Evolutionary conservation across 1,140 invertebrate genomes (phyloP), one percentile per base, ranked within the genome.

Genomic region (Chionoecetes opilio): DNA sequence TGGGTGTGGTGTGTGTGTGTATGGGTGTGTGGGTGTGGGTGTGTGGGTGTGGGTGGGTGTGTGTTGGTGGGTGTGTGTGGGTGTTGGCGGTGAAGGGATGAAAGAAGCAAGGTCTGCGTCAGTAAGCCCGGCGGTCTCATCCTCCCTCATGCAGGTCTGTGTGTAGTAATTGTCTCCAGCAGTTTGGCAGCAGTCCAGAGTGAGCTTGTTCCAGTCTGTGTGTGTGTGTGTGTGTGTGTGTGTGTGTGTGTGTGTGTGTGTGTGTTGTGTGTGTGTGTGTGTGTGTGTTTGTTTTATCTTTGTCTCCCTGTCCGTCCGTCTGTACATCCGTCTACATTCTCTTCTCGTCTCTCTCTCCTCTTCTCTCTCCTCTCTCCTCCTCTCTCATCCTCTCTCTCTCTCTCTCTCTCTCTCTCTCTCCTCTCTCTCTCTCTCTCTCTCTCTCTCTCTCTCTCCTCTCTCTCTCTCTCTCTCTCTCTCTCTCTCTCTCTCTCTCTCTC

Each of bases 91-190:
- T 53, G 46, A 9, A 53, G 46, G 46, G 11, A 14, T 53, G 46
- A 53, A 17, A 53, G 46, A 17, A 53, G 46, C 46, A 14, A 53
- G 46, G 46, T 9, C 46, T 17, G n/a, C n/a, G 63, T 75, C 63
- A 75, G 21, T 17, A 75, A 75, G 63, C 63, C 63, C 5, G n/a
- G 63, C 21, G 11, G 2, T 26, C 63, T n/a, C 63, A 17, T n/a
- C 63, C 63, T 75, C n/a, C 63, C 63, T 75, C 63, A 75, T 75
- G 63, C 63, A 75, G 63, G 21, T n/a, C 63, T 26, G 6, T 75
- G 32, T 86, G 84, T 86, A 38, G 84, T 86, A 38, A 86, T 86
- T 86, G 84, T 86, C 84, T 86, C 84, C 84, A 86, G 84, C 84
- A 34, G 84, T 86, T 86, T 86, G 84, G 84, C 84, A 34, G 35